Evolutionary conservation across 2,888 invertebrate species (phyloP), one percentile per base, ranked within the genome.

Genomic region (Ditula angustiorana): DNA sequence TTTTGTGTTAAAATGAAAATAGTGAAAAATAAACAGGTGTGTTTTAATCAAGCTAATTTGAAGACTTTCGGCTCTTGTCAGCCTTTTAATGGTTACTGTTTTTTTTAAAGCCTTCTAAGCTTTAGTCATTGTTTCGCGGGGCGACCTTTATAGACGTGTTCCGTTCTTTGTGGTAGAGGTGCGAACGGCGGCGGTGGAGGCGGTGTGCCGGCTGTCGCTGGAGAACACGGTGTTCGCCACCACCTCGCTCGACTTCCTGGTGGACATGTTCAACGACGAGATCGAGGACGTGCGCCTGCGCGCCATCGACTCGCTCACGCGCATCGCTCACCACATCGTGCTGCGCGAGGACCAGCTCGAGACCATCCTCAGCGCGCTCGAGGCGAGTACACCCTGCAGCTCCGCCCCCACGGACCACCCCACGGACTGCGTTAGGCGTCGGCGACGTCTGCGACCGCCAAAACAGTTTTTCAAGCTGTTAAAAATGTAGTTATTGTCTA

Each of bases 211-310:
- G 71, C 89, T 99, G 70, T 98, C 99, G 0, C 88, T 97, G 68
- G 95, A 96, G 73, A 97, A 98, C 77, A 94, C 96, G 0, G 94
- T 95, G 37, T 99, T 99, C 90, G 98, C 99, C 0, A 95, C 95
- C 57, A 95, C 97, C 26, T 97, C 98, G 0, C 93, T 99, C 33
- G 99, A 99, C 86, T 99, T 99, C 82, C 94, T 99, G 47, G 99
- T 99, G 1, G 99, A 99, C 84, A 99, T 99, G 99, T 99, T 99
- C 86, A 99, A 99, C 86, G 99, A 99, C 82, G 99, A 99, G 94
- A 99, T 99, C 71, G 99, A 99, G 87, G 97, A 97, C 81, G 99
- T 99, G 10, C 94, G 99, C 19, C 93, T 99, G 61, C 97, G 97
- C 78, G 99, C 99, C 1, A 99, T 99, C 73, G 97, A 98, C 85